Percentiles rank a stretch among this genome's conserved stretches.
Conservation (phyloP, 2,797 vertebrate species). For the Strix occidentalis region DNA sequence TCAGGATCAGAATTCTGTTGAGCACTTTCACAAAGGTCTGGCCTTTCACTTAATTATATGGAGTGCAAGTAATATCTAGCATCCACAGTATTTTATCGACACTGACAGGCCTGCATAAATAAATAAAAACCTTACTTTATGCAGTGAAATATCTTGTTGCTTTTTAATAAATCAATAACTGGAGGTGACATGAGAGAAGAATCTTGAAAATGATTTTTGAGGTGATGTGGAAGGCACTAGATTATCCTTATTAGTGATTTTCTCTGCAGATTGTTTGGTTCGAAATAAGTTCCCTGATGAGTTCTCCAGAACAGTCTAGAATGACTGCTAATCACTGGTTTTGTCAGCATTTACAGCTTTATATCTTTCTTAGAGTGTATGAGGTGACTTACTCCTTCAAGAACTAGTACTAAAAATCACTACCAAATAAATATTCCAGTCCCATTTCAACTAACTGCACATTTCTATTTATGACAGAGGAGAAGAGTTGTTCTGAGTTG, state of each 20-base stretch:
- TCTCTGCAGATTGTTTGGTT: constrained; percentile 36
- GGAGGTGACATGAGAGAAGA: background rate
- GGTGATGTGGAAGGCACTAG: constrained; percentile 13
- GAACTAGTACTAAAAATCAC: constrained; percentile 6
- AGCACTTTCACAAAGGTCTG: background rate
- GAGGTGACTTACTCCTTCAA: constrained; percentile 1
- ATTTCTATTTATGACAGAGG: constrained; percentile 31
- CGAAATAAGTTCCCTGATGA: constrained; percentile 12
- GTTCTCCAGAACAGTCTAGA: constrained; percentile 29
- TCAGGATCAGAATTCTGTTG: background rate
- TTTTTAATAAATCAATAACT: constrained; percentile 59
- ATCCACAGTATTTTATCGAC: constrained; percentile 27
- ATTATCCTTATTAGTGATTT: constrained; percentile 48
- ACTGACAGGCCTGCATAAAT: constrained; percentile 44
- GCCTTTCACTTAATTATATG: background rate
- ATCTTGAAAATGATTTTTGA: constrained; percentile 6
- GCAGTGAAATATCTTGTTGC: constrained; percentile 16
- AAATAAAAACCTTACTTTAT: constrained; percentile 38
- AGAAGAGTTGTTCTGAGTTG: background rate
- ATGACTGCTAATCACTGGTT: background rate
- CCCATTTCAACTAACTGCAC: constrained; percentile 9
- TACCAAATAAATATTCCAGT: constrained; percentile 27
- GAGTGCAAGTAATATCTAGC: background rate
- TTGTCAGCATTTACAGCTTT: constrained; percentile 16
- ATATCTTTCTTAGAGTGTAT: background rate